phyloP scores from a whole-genome alignment of 2,113 vertebrate species.

The Serilophus lunatus region DNA sequence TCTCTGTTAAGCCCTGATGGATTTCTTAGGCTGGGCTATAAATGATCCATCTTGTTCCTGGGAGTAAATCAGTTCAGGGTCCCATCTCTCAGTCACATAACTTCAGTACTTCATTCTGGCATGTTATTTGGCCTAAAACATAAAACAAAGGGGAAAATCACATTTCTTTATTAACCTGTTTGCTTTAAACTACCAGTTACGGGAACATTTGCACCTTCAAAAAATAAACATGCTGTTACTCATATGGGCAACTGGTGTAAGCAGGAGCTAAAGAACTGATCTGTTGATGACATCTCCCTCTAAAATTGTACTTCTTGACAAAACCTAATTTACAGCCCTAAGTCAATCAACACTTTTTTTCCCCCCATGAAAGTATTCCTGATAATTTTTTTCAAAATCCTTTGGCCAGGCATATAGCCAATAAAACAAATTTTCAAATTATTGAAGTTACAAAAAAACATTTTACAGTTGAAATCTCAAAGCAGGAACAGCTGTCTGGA shows the following conservation, averaged over 20 bases:
- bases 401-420: not conserved
- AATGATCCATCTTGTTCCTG: not conserved
- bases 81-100: not conserved
- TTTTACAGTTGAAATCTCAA: not conserved
- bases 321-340: not conserved
- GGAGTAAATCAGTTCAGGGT: not conserved
- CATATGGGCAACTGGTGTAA: not conserved
- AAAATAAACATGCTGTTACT: not conserved
- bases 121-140: not conserved
- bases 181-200: not conserved
- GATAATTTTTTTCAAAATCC: not conserved
- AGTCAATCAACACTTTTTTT: not conserved
- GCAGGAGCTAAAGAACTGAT: not conserved
- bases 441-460: not conserved
- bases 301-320: not conserved
- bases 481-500: not conserved
- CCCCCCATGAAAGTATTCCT: not conserved
- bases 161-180: not conserved
- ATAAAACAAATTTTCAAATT: not conserved
- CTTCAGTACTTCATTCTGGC: not conserved
- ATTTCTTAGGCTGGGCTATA: not conserved
- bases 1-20: not conserved
- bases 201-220: not conserved
- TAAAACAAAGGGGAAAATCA: not conserved
- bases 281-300: not conserved